These are phyloP conservation scores for Caiman crocodilus DNA, from an alignment of 2,797 vertebrate genomes.

Conservation along the genomic window DNA sequence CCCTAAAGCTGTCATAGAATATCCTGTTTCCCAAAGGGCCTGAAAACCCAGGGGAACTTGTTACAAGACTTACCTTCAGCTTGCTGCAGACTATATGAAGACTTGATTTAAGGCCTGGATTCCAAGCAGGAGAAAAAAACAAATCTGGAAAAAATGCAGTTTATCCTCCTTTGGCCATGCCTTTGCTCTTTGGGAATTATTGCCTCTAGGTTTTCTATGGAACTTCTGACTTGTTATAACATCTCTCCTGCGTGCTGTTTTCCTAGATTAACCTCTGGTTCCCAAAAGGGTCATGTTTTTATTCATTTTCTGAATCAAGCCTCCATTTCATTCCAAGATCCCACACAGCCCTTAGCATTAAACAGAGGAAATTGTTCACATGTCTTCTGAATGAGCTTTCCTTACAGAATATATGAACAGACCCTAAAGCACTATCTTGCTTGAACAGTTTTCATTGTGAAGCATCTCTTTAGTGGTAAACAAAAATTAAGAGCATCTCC, in stretches of 20 bases:
- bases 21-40: background rate
- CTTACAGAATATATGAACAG: slow-evolving; percentile 37
- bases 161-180: background rate
- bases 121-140: background rate
- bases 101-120: slow-evolving; percentile 17
- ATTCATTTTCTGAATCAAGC: slow-evolving; percentile 53
- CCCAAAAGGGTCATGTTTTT: slow-evolving; percentile 40
- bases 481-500: slow-evolving; percentile 17
- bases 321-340: slow-evolving; percentile 30
- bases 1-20: background rate
- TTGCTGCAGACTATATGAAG: background rate
- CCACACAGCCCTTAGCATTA: slow-evolving; percentile 23
- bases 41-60: background rate
- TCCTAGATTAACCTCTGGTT: slow-evolving; percentile 63
- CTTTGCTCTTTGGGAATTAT: slow-evolving; percentile 11
- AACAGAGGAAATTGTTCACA: slow-evolving; percentile 69
- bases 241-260: slow-evolving; percentile 38
- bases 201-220: slow-evolving; percentile 33
- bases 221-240: slow-evolving; percentile 31
- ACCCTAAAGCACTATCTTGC: slow-evolving; percentile 36
- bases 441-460: slow-evolving; percentile 57
- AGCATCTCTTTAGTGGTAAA: slow-evolving; percentile 22
- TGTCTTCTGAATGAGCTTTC: background rate
- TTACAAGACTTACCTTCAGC: background rate
- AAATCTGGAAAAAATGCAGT: background rate